A percentile compares a stretch with the other conserved stretches of the same genome.
phyloP scores from a whole-genome alignment of 2,888 invertebrate species.

The Acanthoscelides obtectus region DNA sequence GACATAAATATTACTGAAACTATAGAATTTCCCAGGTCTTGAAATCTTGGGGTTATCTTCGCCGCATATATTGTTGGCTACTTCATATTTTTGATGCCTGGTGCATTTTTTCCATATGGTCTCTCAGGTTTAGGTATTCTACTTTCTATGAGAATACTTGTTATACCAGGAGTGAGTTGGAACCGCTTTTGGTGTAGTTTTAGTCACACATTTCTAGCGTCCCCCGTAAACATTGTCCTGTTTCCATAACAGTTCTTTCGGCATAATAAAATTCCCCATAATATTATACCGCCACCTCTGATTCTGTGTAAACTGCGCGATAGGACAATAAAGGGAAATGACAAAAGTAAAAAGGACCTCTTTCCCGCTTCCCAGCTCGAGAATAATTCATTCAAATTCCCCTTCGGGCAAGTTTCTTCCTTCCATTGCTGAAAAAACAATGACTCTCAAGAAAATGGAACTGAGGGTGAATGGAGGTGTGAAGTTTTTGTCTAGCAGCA shows the following conservation, averaged over 20 bases:
- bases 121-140: no score
- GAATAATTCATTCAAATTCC: not conserved
- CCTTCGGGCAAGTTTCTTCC: not conserved
- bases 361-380: not conserved
- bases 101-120: no score
- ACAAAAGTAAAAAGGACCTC: not conserved
- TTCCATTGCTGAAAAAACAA: not conserved
- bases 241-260: not conserved
- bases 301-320: not conserved
- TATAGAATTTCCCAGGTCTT: no score
- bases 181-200: no score
- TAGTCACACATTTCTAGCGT: no score
- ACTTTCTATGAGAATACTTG: no score
- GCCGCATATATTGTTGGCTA: no score
- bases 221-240: not conserved
- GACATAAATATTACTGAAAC: no score
- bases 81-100: no score
- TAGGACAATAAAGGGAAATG: not conserved
- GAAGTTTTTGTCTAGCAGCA: not conserved
- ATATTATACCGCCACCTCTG: not conserved
- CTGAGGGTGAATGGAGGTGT: not conserved
- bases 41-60: no score
- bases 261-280: not conserved
- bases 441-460: not conserved
- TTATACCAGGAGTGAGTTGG: no score